Base-by-base conservation (phyloP, 2,113 vertebrate genomes). In the Elanoides forficatus region DNA sequence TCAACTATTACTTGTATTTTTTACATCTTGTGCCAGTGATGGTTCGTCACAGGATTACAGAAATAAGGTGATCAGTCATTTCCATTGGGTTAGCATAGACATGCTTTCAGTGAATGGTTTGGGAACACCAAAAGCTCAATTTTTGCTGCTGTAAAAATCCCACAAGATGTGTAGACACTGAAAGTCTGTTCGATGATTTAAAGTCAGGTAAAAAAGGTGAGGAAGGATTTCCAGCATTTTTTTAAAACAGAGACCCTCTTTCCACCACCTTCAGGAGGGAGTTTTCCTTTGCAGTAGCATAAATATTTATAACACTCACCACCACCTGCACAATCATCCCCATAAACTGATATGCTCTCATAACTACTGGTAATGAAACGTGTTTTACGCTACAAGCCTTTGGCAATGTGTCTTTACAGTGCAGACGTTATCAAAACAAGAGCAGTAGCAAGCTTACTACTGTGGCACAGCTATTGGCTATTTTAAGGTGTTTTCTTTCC, bases 341-440 rank as follows among this genome's bases (percentile, higher is more conserved):
- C 84, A 97, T 96, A 97, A 97, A 97, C 95, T 96, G 95, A 97
- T 97, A 97, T 63, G 84, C 81, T 96, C 94, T 93, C 94, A 94
- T 93, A 97, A 90, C 89, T 90, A 8, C 81, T 82, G 81, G 93
- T 88, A 97, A 93, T 95, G 96, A 95, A 95, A 97, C 0, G 9
- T 93, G 89, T 66, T 95, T 95, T 88, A 95, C 8, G 1, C 95
- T 59, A 5, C 50, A 76, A 76, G 84, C 55, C 93, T 80, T 95
- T 93, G 87, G 93, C 96, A 95, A 72, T 13, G 66, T 65, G 83
- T 95, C 81, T 66, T 20, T 88, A 84, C 74, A 70, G 81, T 3
- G 15, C 89, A 97, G 96, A 95, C 93, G 40, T 91, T 96, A 94
- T 91, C 94, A 85, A 97, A 97, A 97, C 97, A 97, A 73, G 71